Evolutionary conservation across 2,113 vertebrate species (phyloP), one percentile per base, ranked within the genome.

Genomic region (Corythornis cristatus): DNA sequence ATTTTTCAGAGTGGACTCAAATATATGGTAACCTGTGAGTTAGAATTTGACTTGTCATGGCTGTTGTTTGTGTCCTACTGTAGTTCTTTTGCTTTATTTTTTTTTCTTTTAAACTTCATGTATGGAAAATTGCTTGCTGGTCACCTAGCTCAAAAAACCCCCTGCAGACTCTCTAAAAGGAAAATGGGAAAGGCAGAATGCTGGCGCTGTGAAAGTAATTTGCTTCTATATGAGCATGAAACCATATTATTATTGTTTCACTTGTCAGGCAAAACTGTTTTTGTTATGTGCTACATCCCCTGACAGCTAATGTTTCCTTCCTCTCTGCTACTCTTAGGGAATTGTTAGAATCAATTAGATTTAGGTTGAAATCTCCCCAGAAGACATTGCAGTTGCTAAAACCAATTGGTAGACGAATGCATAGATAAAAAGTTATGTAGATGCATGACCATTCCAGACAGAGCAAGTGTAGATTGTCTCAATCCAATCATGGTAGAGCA

Each of bases 381-480:
- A 88, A 94, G 65, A 76, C 33, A 90, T 12, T 79, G 9, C 35
- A 40, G 7, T 81, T 77, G 33, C 70, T 80, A 62, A 94, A 86
- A 53, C 28, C 9, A 17, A 8, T 15, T 42, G 46, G 51, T 72
- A 50, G 68, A 42, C 2, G 3, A 85, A 61, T 37, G 51, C 64
- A 78, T 11, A 67, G 93, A 48, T 95, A 86, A 83, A 97, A 97
- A 96, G 19, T 73, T 74, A 5, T 65, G 42, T 73, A 83, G 91
- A 40, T 97, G 96, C 93, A 95, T 96, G 95, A 54, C 67, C 64
- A 28, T 58, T 95, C 81, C 88, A 86, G 89, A 78, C 15, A 56
- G 81, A 90, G 88, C 78, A 93, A 84, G 92, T 66, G 71, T 67
- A 19, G 25, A 65, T 72, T 96, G 43, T 72, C 72, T 96, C 61